Evolutionary conservation across 2,888 invertebrate genomes (phyloP).

Genomic region (Platynereis dumerilii): DNA sequence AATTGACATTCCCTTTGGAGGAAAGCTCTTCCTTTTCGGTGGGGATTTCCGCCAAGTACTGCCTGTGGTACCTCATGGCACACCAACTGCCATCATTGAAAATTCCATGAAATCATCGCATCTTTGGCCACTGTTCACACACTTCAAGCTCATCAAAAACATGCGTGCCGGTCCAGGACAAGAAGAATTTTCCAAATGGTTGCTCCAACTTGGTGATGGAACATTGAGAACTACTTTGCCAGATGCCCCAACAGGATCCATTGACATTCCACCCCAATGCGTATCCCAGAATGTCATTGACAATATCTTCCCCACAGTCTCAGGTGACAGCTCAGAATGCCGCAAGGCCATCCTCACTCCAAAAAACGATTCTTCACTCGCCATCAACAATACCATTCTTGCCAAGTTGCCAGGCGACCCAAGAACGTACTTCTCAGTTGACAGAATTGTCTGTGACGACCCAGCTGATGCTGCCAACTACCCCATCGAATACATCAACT

Average conservation of each 20-base stretch:
- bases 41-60: too few relatives aligned
- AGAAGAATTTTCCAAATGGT: not conserved
- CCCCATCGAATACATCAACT: too few relatives aligned
- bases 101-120: not conserved
- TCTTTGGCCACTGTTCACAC: too few relatives aligned
- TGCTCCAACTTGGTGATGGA: constrained; percentile 1
- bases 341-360: too few relatives aligned
- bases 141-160: not conserved
- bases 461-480: too few relatives aligned
- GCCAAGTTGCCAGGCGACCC: too few relatives aligned
- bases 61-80: not conserved
- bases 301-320: too few relatives aligned
- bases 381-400: too few relatives aligned
- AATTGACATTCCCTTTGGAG: not conserved
- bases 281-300: not conserved
- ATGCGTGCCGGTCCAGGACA: not conserved
- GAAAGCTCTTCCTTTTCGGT: not conserved
- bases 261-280: not conserved
- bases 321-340: too few relatives aligned
- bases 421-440: too few relatives aligned
- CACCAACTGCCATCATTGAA: not conserved
- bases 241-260: not conserved
- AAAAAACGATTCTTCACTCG: too few relatives aligned
- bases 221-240: not conserved
- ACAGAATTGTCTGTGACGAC: too few relatives aligned